Evolutionary conservation across 1,140 invertebrate species (phyloP), one percentile per base, ranked within the genome.

Genomic region (Arctopsyche grandis): DNA sequence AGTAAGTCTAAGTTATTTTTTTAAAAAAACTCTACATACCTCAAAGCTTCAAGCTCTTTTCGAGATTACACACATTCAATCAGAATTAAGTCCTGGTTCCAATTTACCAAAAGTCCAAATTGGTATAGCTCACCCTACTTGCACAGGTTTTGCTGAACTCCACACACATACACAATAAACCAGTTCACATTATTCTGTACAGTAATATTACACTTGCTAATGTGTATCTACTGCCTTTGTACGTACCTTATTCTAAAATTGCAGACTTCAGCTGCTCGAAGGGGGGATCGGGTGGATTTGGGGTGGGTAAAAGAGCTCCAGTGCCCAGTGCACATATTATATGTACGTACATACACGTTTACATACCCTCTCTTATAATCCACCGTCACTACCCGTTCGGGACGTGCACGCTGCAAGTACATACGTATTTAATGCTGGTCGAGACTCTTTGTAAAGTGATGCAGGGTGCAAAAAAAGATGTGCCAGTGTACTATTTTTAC

Each of bases 181-280:
- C n/a, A n/a, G n/a, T 29, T 63, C 29, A 63, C 77, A 81, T 81
- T 76, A 79, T 74, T 81, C 74, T 58, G 77, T 76, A 79, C 80
- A 29, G 77, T 43, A 79, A 81, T 79, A 79, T 81, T 81, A 81
- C 77, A 81, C 80, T 81, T 79, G 80, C 80, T 81, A 81, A 81
- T 81, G 66, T 79, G 80, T 81, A 81, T 81, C 80, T 76, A 79
- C 77, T 79, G 80, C 80, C 78, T 75, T 78, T 77, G 77, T 80
- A 76, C 73, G 48, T 76, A 81, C 80, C 80, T 81, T 79, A 81
- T 81, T 81, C 80, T 81, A 77, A 80, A 82, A 82, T 78, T 82
- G 81, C 81, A 82, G 81, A 82, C 81, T 82, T 79, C 78, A 79
- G 78, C 74, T 63, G 26, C 21, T 21, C 21, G 56, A 21, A 71